Base-by-base conservation (phyloP, 1,140 invertebrate species). In the Bombus turneri region DNA sequence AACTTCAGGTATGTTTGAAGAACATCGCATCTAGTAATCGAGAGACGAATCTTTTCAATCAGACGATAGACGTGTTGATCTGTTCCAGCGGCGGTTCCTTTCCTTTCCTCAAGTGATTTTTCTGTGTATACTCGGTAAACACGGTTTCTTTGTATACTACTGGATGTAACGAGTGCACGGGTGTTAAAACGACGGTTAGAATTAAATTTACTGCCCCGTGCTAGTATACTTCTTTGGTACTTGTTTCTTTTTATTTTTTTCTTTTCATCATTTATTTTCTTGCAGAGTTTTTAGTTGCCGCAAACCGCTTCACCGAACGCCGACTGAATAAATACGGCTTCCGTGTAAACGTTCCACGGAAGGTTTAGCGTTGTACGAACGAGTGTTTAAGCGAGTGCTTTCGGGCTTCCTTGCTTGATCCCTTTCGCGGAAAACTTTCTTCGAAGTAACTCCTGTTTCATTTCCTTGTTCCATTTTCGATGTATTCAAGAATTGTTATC, bases 1-100 rank as follows among this genome's bases (percentile, higher is more conserved):
- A 76, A 28, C 47, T 78, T 71, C n/a, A 78, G 82, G 82, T 83
- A 83, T 78, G 82, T 69, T 69, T n/a, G 47, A 83, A 12, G 74
- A 69, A 64, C 39, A 22, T 28, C 41, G 57, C 37, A 25, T 74
- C 28, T 37, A 1, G 4, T 28, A 25, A 39, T 8, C 73, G 37
- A 41, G 25, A 25, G 18, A 5, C 28, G 18, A 53, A 31, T 5
- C 43, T n/a, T 15, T 47, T 53, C n/a, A 6, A 31, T 53, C 47
- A 53, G n/a, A 28, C 39, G 53, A 66, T 34, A n/a, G 25, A 12
- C 41, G 10, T 53, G 81, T 68, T 37, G 71, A 53, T 68, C 68
- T 57, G 57, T 59, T 34, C 2, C 64, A 34, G 12, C 28, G 13
- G 2, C 34, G 8, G 3, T 5, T 34, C 10, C 28, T 43, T 37